Percentiles rank a stretch among this genome's conserved stretches.
Evolutionary conservation across 30 jellyfish, hydroid and myxozoan species (phyloP).

Genomic region (Euphysa ruthae): DNA sequence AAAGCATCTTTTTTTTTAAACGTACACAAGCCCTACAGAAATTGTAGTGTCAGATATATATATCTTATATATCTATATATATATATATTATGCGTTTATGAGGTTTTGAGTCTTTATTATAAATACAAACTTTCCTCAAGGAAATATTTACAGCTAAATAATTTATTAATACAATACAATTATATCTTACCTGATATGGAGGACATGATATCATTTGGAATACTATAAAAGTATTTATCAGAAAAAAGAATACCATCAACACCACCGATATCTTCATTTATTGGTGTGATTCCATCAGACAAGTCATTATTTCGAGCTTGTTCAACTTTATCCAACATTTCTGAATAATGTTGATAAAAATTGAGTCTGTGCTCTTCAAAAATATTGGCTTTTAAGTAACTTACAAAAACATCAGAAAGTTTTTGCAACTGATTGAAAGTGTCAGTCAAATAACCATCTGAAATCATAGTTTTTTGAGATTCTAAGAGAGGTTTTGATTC

Average conservation of each 20-base stretch:
- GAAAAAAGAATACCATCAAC: not conserved
- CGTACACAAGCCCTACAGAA: too few species aligned
- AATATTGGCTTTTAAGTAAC: not conserved
- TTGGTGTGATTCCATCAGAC: too few species aligned
- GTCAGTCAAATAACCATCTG: not conserved
- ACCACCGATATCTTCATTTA: too few species aligned
- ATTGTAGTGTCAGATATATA: too few species aligned
- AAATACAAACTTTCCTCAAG: too few species aligned
- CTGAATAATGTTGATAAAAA: not conserved
- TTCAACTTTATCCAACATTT: not conserved
- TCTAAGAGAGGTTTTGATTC: slow-evolving; percentile 18
- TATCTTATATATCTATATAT: too few species aligned
- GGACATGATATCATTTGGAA: not conserved
- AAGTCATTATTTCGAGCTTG: not conserved
- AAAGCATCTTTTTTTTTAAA: too few species aligned
- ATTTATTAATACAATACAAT: too few species aligned
- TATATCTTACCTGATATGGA: not conserved
- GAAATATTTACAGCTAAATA: too few species aligned
- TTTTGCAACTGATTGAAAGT: not conserved
- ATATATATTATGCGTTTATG: too few species aligned
- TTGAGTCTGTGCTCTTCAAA: not conserved
- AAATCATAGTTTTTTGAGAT: slow-evolving; percentile 2
- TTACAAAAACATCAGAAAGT: not conserved
- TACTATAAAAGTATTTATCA: not conserved
- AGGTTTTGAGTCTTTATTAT: too few species aligned